These are phyloP conservation scores for Melanchra persicariae DNA, from an alignment of 2,888 invertebrate species.

Conservation along the genomic window DNA sequence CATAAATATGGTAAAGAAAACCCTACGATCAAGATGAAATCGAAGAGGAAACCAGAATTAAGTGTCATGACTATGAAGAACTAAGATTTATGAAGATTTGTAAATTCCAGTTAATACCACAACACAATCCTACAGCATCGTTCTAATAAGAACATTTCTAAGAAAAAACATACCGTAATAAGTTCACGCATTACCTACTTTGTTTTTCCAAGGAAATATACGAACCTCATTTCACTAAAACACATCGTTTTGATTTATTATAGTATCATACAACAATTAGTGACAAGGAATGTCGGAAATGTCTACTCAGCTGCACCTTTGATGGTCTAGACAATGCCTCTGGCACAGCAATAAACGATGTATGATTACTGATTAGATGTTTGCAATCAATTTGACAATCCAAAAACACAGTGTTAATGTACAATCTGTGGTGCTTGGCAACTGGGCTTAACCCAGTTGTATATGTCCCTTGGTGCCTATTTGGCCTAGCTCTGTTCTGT, in stretches of 20 bases:
- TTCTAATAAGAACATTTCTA: background rate
- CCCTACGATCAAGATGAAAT: too few relatives aligned
- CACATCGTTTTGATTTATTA: background rate
- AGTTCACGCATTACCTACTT: background rate
- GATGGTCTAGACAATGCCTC: background rate
- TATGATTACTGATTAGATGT: too few relatives aligned
- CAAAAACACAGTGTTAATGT: too few relatives aligned
- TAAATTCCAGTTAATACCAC: slow-evolving; percentile 6
- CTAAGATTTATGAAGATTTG: background rate
- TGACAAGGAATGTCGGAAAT: background rate
- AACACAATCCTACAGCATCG: background rate
- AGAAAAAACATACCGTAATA: slow-evolving; percentile 6
- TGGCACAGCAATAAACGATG: too few relatives aligned
- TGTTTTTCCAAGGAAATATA: background rate
- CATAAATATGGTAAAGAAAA: background rate
- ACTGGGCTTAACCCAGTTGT: too few relatives aligned
- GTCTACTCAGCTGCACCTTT: background rate
- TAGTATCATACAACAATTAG: background rate
- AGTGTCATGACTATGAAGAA: background rate
- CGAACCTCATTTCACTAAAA: background rate
- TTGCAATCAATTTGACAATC: background rate
- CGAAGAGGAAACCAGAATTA: too few relatives aligned
- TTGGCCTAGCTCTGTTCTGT: too few relatives aligned
- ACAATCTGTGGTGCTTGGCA: too few relatives aligned
- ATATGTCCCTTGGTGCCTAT: too few relatives aligned